Evolutionary conservation across 2,888 invertebrate genomes (phyloP), one percentile per base, ranked within the genome.

Genomic region (Epistrophella euchroma): DNA sequence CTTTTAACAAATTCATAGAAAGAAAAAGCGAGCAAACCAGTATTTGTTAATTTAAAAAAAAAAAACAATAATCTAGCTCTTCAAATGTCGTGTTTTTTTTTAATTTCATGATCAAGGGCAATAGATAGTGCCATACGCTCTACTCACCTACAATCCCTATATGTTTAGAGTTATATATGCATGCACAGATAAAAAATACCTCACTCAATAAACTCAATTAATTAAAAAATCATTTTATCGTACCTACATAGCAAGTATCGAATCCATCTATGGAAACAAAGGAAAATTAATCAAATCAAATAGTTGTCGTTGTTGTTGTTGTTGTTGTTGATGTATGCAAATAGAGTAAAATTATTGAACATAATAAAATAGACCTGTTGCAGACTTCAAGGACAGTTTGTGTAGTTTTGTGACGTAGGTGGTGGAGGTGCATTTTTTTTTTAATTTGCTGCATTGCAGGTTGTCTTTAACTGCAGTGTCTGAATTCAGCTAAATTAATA

Each of bases 221-320:
- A 68, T 68, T 52, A 68, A 52, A 68, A 52, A 50, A 15, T 7
- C 40, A 68, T 68, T 68, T 52, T 37, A 68, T 68, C 52, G 50
- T 37, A 37, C 22, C 52, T 11, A 52, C 22, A 2, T 25, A 11
- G 15, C 17, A 22, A 9, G 15, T 9, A 32, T n/a, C n/a, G 37
- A 11, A 22, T 68, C 50, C 52, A 68, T 68, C 17, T 66, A 66
- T 47, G 43, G 32, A 68, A 68, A 68, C 68, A 50, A 68, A 68
- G 68, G 40, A 66, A 68, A 35, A 52, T 37, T 68, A 68, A 68
- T 68, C 52, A 52, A 68, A 68, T 68, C 37, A 52, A 52, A 52
- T 37, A 19, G 19, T 45, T 7, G 45, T 17, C 13, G 25, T 43
- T 64, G 43, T 37, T 35, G 19, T 45, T 7, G 45, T 17, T 17